Percentiles rank a stretch among this genome's conserved stretches.
phyloP scores from a whole-genome alignment of 1,140 invertebrate species.

The Drosophila equinoxialis region DNA sequence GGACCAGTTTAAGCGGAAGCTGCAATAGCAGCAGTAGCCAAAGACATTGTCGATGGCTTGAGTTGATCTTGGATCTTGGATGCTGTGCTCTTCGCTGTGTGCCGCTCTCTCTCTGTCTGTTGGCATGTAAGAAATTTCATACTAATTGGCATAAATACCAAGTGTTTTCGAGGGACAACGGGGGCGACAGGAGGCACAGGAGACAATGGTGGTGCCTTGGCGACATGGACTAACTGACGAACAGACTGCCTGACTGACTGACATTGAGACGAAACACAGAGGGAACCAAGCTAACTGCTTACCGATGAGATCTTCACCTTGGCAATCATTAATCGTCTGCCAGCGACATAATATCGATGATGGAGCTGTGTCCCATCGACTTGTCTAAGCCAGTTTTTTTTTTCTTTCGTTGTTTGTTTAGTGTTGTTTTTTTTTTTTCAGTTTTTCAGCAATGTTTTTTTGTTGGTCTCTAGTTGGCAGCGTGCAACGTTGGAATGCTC shows the following conservation, averaged over 20 bases:
- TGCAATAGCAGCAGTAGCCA: conserved; percentile 28
- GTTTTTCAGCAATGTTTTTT: conserved; percentile 21
- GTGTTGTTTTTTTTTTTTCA: conserved; percentile 26
- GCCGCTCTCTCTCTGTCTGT: conserved; percentile 51
- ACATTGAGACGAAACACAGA: conserved; percentile 63
- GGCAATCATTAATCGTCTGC: conserved; percentile 82
- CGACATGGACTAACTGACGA: conserved; percentile 65
- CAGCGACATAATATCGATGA: conserved; percentile 82
- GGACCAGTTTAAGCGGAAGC: conserved; percentile 83
- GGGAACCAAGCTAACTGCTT: conserved; percentile 42
- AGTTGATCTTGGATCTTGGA: conserved; percentile 31
- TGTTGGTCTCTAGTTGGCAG: conserved; percentile 62
- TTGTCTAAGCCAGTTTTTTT: conserved; percentile 70
- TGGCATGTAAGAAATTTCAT: conserved; percentile 83
- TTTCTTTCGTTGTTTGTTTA: conserved; percentile 22
- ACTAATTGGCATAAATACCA: conserved; percentile 83
- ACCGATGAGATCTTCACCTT: conserved; percentile 82
- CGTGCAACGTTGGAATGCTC: conserved; percentile 81
- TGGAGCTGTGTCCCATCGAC: conserved; percentile 66
- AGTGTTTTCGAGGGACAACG: conserved; percentile 66
- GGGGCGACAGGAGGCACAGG: conserved; percentile 58
- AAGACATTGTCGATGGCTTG: conserved; percentile 29
- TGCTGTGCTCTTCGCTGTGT: conserved; percentile 22
- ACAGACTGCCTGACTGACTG: conserved; percentile 70
- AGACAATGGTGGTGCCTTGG: conserved; percentile 33